Evolutionary conservation across 1,140 invertebrate genomes (phyloP).

Genomic region (Neoseiulus cucumeris): DNA sequence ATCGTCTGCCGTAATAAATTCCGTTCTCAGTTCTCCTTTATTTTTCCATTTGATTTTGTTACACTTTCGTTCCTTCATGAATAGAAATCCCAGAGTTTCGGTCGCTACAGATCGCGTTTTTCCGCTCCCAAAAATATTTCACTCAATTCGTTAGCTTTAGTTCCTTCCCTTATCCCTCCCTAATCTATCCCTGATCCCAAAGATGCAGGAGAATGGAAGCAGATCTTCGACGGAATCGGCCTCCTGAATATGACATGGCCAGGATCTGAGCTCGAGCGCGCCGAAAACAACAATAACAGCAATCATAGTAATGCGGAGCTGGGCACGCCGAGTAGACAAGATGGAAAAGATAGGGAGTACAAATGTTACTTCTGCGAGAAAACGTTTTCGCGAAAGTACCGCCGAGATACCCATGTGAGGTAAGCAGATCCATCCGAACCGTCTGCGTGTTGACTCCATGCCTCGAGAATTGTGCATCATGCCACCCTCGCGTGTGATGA

Average conservation of each 20-base stretch:
- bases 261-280: neutral
- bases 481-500: neutral
- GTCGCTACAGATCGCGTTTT: too few relatives aligned
- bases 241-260: neutral
- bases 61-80: too few relatives aligned
- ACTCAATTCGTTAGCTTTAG: too few relatives aligned
- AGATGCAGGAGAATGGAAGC: neutral
- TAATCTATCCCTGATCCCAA: too few relatives aligned
- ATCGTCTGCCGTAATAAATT: too few relatives aligned
- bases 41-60: too few relatives aligned
- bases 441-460: neutral
- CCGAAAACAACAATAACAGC: neutral
- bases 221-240: conserved; percentile 5
- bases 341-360: neutral
- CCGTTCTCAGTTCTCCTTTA: too few relatives aligned
- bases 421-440: neutral
- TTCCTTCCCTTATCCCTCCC: too few relatives aligned
- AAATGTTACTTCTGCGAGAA: conserved; percentile 8
- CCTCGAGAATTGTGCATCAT: neutral
- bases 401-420: conserved; percentile 4
- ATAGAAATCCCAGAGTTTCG: too few relatives aligned
- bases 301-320: neutral
- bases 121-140: too few relatives aligned
- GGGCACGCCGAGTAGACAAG: neutral
- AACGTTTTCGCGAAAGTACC: neutral